Base-by-base conservation (phyloP, 1,140 invertebrate genomes). In the Meloidogyne exigua region DNA sequence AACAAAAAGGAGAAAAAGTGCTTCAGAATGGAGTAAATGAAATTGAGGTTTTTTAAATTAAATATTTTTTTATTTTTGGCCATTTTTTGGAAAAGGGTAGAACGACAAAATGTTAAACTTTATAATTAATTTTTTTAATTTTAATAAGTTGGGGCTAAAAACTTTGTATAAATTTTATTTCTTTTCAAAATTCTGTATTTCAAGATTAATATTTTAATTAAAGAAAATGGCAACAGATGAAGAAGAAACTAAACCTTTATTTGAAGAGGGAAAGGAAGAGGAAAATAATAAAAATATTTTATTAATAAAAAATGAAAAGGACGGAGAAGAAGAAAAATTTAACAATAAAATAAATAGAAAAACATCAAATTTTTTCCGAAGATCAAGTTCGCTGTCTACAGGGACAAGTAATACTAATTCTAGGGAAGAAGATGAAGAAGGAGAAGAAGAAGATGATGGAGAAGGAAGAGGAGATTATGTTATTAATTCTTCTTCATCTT, bases 381-480 rank as follows among this genome's bases (percentile, higher is more conserved):
- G 74, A 69, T 66, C 62, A 25, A 64, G 25, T n/a, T 73, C 23
- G 12, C 65, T 21, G 23, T 15, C 62, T 5, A 73, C 44, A 65
- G 21, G 36, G 13, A 23, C 28, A 36, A 73, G 57, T 66, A 65
- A 13, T 25, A 64, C 13, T 39, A 57, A 11, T 66, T 4, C 13
- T 26, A 65, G n/a, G 4, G 18, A 18, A 36, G 44, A 18, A 15
- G 26, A 25, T 32, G 28, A 7, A 32, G 28, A 7, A 32, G 28
- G 28, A 32, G 28, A 32, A n/a, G n/a, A n/a, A n/a, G 18, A 18
- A 36, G 44, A 18, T n/a, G 26, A 25, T 32, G 28, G 28, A 32
- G 28, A 7, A 32, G 28, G 28, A 32, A 7, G n/a, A n/a, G n/a
- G n/a, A n/a, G n/a, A n/a, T n/a, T n/a, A 32, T 32, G 7, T 3